Conservation (phyloP, 2,113 vertebrate genomes). For the Syrrhaptes paradoxus region DNA sequence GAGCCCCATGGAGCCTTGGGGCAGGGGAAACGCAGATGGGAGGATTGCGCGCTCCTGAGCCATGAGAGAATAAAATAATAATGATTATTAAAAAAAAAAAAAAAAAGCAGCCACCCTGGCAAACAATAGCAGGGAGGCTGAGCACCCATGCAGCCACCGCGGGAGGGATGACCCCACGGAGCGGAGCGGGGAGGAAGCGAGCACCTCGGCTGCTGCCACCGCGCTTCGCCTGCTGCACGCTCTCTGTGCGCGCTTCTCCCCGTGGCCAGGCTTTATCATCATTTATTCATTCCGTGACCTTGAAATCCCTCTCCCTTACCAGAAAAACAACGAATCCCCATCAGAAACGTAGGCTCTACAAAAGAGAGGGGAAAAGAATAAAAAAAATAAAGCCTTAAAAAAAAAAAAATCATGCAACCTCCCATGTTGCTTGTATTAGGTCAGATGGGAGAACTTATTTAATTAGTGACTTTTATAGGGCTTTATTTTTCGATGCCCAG, state of each 20-base stretch:
- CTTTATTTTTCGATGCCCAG: slow-evolving; percentile 63
- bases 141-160: not conserved
- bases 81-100: not conserved
- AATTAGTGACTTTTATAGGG: slow-evolving; percentile 68
- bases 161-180: not conserved
- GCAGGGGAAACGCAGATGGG: rapidly evolving
- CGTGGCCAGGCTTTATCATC: not conserved
- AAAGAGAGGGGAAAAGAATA: not conserved
- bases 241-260: not conserved
- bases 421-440: slow-evolving; percentile 56
- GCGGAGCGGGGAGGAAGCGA: not conserved
- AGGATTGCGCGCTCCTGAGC: not conserved
- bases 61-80: not conserved
- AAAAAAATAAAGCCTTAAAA: not conserved
- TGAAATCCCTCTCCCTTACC: slow-evolving; percentile 68
- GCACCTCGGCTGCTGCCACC: rapidly evolving
- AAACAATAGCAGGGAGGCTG: not conserved
- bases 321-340: slow-evolving; percentile 23
- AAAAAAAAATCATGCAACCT: not conserved
- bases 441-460: slow-evolving; percentile 69
- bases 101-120: not conserved
- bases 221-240: rapidly evolving
- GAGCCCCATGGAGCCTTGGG: not conserved
- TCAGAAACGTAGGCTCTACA: slow-evolving; percentile 29
- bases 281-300: slow-evolving; percentile 68